These are phyloP conservation scores for Australoheros facetus DNA, from an alignment of 2,797 vertebrate genomes.

Conservation along the genomic window DNA sequence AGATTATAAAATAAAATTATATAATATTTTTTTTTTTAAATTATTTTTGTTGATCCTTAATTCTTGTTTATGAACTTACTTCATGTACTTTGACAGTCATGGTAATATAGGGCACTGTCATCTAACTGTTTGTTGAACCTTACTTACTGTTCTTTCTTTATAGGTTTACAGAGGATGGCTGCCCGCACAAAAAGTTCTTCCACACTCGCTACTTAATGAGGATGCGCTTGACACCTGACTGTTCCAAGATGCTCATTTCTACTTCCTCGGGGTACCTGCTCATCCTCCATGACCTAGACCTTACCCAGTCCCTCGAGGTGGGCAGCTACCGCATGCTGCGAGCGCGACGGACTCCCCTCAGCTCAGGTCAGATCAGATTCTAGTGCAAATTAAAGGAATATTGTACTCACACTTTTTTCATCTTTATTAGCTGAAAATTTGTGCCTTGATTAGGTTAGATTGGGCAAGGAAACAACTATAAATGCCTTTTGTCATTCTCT, in stretches of 20 bases:
- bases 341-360: conserved; percentile 90
- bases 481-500: conserved; percentile 22
- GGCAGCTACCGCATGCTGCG: conserved; percentile 96
- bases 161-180: conserved; percentile 98
- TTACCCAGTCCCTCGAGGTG: conserved; percentile 97
- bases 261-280: conserved; percentile 98
- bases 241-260: conserved; percentile 99
- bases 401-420: background rate
- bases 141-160: background rate
- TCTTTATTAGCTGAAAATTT: background rate
- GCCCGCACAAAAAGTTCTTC: conserved; percentile 99
- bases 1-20: too few relatives aligned
- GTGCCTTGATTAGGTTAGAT: fast-evolving
- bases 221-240: conserved; percentile 98
- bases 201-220: conserved; percentile 98
- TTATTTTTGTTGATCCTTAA: background rate
- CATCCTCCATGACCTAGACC: conserved; percentile 96
- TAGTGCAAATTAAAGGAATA: background rate
- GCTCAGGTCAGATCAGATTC: conserved; percentile 83
- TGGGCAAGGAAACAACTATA: background rate
- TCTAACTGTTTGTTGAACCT: background rate
- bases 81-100: too few relatives aligned
- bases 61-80: background rate
- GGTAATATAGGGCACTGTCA: background rate
- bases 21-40: too few relatives aligned